These are phyloP conservation scores for Epistrophe eligans DNA, from an alignment of 2,888 invertebrate species.

Conservation along the genomic window DNA sequence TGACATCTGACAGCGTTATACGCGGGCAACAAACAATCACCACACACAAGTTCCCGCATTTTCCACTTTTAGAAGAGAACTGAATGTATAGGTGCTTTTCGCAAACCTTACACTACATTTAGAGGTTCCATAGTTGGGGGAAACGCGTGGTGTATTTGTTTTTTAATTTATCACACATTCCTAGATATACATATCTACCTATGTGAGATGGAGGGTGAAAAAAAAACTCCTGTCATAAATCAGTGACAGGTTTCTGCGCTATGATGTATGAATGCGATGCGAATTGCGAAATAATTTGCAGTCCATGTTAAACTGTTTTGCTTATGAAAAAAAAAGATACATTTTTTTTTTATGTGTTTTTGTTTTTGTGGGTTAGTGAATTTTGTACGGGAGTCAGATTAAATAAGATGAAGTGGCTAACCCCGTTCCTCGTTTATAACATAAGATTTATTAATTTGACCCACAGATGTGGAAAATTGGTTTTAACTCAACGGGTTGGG, in stretches of 20 bases:
- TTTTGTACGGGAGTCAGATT: conserved; percentile 70
- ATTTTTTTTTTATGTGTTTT: conserved; percentile 59
- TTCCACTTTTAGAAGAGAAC: conserved; percentile 24
- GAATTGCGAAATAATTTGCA: conserved; percentile 53
- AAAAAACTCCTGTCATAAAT: conserved; percentile 73
- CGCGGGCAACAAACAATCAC: conserved; percentile 1
- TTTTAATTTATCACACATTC: conserved; percentile 65
- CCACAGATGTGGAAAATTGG: conserved; percentile 52
- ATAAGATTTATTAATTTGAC: conserved; percentile 69
- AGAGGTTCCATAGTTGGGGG: background rate
- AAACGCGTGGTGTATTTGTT: conserved; percentile 8
- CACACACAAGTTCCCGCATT: conserved; percentile 19
- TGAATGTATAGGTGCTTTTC: conserved; percentile 2
- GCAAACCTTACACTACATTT: conserved; percentile 5
- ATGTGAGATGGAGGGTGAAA: conserved; percentile 50
- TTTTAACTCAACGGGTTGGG: conserved; percentile 9
- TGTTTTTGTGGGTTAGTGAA: conserved; percentile 37
- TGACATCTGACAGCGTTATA: conserved; percentile 45
- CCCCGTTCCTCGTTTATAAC: conserved; percentile 16
- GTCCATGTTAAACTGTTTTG: conserved; percentile 40
- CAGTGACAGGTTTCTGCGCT: conserved; percentile 69
- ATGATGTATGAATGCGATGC: conserved; percentile 69
- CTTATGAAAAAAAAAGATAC: conserved; percentile 8
- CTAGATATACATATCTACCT: too few relatives aligned
- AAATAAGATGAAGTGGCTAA: conserved; percentile 58